Conservation (phyloP, 2,888 invertebrate genomes). For the Tetropium fuscum region DNA sequence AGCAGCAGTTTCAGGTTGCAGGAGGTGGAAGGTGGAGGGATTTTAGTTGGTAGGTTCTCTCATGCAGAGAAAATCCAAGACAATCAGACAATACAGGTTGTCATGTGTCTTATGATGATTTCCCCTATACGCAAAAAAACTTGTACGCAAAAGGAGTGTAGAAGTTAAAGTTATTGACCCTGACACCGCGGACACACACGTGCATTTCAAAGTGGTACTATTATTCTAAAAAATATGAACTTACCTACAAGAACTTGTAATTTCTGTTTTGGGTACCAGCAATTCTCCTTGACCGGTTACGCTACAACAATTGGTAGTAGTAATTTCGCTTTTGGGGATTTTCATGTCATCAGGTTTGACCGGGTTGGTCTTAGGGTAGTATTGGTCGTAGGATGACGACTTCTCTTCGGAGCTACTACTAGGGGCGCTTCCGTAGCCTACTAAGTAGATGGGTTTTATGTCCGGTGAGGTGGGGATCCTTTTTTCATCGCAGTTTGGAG, state of each 20-base stretch:
- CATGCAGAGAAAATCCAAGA: too few relatives aligned
- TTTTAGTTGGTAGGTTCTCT: too few relatives aligned
- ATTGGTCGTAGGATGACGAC: constrained; percentile 61
- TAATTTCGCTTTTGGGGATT: constrained; percentile 68
- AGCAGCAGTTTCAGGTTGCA: not conserved
- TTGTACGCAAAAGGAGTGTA: too few relatives aligned
- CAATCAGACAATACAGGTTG: too few relatives aligned
- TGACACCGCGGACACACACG: too few relatives aligned
- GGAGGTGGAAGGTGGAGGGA: too few relatives aligned
- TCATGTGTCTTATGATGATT: too few relatives aligned
- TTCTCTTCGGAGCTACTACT: constrained; percentile 49
- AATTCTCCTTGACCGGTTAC: constrained; percentile 67
- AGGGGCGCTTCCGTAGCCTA: constrained; percentile 55
- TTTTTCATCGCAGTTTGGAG: constrained; percentile 59
- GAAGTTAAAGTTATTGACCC: too few relatives aligned
- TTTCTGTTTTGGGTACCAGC: constrained; percentile 78
- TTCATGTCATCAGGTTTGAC: constrained; percentile 65
- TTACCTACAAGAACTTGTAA: constrained; percentile 51
- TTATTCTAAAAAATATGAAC: too few relatives aligned
- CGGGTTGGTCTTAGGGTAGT: constrained; percentile 54
- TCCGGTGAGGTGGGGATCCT: constrained; percentile 60
- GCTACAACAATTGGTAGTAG: constrained; percentile 64
- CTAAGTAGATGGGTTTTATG: constrained; percentile 65
- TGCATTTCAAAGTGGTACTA: too few relatives aligned
- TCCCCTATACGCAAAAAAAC: too few relatives aligned